Evolutionary conservation across 2,888 invertebrate genomes (phyloP), one percentile per base, ranked within the genome.

Genomic region (Pollenia griseotomentosa): DNA sequence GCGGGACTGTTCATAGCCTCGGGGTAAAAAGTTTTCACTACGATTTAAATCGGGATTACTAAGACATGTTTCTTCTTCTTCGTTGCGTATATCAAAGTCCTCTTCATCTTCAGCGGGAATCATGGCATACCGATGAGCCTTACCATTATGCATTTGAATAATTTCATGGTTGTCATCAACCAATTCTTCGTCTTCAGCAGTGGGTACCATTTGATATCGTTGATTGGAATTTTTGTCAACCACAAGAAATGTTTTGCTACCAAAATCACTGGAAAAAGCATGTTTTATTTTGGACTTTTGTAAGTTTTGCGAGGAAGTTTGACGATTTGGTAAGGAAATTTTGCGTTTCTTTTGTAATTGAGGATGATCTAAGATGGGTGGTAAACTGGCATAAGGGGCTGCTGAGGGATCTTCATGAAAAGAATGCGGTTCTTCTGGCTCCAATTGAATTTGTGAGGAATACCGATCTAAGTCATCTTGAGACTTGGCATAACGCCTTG

Each of bases 151-250:
- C 93, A 94, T 93, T 88, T 94, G 93, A 87, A 94, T 94, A 19
- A 94, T 92, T 88, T 94, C 94, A 75, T 93, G 94, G 83, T 93
- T 93, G 16, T 93, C 92, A 85, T 93, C 93, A 11, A 94, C 94
- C 44, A 93, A 85, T 82, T 94, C 94, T 84, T 94, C 94, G 89
- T 95, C 95, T 16, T 96, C 96, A 14, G 96, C 95, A 0, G 95
- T 95, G 51, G 95, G 95, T 85, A 96, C 95, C 9, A 96, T 95
- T 93, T 96, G 93, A 94, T 96, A 94, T 93, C 95, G 91, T 94
- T 95, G 91, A 93, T 92, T 94, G 94, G 91, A 93, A 51, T 93
- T 93, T 94, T 95, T 91, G 74, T 95, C 95, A 0, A 95, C 95
- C 84, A 94, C 90, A 1, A 93, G 89, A 57, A 93, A 93, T 0